Base-by-base conservation (phyloP, 2,888 invertebrate species). In the Perdita meconis region DNA sequence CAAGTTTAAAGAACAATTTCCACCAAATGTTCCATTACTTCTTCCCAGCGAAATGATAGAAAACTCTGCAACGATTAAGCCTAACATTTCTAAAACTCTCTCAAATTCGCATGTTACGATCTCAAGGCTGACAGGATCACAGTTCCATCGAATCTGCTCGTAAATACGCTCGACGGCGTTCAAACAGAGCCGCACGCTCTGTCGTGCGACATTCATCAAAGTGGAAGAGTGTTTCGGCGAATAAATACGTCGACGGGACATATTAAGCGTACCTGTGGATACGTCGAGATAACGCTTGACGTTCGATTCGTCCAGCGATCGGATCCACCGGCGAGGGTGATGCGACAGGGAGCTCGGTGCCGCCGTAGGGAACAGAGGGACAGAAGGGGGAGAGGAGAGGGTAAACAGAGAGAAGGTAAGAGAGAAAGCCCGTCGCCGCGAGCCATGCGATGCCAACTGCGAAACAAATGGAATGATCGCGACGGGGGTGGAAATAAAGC, bases 401-500 rank as follows among this genome's bases (percentile, higher is more conserved):
- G 71, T 78, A 85, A 82, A 82, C 72, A 84, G 84, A 66, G 84
- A 66, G 78, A 76, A 86, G 79, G 83, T 71, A 67, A 74, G 83
- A 83, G 82, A 81, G 83, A 85, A 81, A 75, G 77, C 81, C 71
- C 83, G 83, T 73, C 74, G 87, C 89, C 86, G 86, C 86, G 85
- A 88, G 89, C 85, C 69, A 79, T 85, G 83, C 85, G 83, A 83
- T 81, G 84, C 82, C 63, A 82, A 77, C 87, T 81, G 80, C 84
- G 86, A 84, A 89, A 88, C 87, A 90, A 90, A 88, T 90, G 86
- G 86, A 86, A 85, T 84, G 86, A 85, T 85, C 80, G 85, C 85
- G 80, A 81, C 84, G 83, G 81, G 83, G 82, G 77, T 78, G 79
- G 80, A 82, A 82, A 87, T 87, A 87, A 87, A 88, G 86, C 87